These are phyloP conservation scores for Chydorus sphaericus DNA, from an alignment of 2,888 invertebrate genomes.

Conservation along the genomic window DNA sequence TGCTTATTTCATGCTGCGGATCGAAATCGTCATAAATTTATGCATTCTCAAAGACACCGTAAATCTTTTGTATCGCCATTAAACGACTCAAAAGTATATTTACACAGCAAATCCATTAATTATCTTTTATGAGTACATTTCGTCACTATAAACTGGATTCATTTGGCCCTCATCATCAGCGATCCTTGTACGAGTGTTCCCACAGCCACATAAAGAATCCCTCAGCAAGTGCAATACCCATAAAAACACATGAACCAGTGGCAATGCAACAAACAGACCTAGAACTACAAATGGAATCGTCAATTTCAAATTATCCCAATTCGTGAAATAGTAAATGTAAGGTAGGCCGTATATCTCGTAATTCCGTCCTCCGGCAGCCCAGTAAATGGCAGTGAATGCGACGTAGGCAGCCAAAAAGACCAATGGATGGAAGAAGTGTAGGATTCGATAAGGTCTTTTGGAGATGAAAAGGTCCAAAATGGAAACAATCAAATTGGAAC, in stretches of 20 bases:
- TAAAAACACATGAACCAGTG: neutral
- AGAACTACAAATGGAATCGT: constrained; percentile 1
- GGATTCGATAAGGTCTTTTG: constrained; percentile 51
- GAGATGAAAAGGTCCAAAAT: constrained; percentile 53
- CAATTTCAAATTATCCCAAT: constrained; percentile 50
- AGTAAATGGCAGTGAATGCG: constrained; percentile 53
- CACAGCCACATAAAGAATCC: too few relatives aligned
- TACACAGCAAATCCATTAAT: too few relatives aligned
- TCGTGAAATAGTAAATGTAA: constrained; percentile 57
- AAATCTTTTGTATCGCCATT: too few relatives aligned
- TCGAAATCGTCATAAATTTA: too few relatives aligned
- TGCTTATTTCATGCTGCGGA: too few relatives aligned
- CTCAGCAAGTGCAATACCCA: neutral
- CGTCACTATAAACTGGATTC: too few relatives aligned
- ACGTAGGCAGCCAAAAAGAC: constrained; percentile 22
- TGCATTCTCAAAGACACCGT: too few relatives aligned
- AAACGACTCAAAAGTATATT: too few relatives aligned
- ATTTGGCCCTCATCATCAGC: too few relatives aligned
- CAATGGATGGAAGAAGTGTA: constrained; percentile 27
- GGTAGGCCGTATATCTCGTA: constrained; percentile 42
- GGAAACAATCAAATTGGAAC: constrained; percentile 57
- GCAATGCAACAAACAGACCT: neutral
- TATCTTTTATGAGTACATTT: too few relatives aligned
- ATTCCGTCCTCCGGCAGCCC: constrained; percentile 51
- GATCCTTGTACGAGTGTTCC: too few relatives aligned